Evolutionary conservation across 1,140 invertebrate species (phyloP).

Genomic region (Macrotrachela quadricornifera): DNA sequence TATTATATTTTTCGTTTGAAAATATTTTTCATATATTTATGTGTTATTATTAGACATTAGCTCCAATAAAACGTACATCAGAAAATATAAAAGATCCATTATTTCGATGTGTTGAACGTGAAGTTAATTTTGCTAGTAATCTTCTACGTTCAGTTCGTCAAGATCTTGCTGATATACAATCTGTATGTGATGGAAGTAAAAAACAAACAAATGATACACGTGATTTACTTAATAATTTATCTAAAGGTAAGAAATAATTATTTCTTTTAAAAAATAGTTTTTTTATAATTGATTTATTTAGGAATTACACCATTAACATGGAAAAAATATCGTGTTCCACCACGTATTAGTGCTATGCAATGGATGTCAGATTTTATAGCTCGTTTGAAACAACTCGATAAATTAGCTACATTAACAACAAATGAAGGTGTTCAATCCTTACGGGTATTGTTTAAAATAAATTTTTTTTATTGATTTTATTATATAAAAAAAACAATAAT

Average conservation of each 20-base stretch:
- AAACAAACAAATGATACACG: slow-evolving; percentile 97
- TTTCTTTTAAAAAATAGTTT: background rate
- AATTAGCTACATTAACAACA: slow-evolving; percentile 32
- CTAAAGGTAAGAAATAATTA: slow-evolving; percentile 43
- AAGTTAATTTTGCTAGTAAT: slow-evolving; percentile 68
- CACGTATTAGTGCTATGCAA: slow-evolving; percentile 81
- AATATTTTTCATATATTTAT: too few relatives aligned
- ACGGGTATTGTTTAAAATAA: background rate
- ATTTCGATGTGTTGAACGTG: slow-evolving; percentile 92
- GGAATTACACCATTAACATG: slow-evolving; percentile 60
- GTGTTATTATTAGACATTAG: slow-evolving; percentile 44
- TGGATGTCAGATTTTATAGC: slow-evolving; percentile 96
- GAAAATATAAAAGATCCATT: slow-evolving; percentile 56
- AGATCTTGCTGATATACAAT: slow-evolving; percentile 69
- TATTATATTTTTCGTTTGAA: too few relatives aligned
- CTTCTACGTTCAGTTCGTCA: slow-evolving; percentile 69
- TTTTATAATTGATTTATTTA: slow-evolving; percentile 10
- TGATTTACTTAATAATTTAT: slow-evolving; percentile 69
- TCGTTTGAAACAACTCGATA: slow-evolving; percentile 66
- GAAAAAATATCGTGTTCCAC: slow-evolving; percentile 76
- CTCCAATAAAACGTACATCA: slow-evolving; percentile 23
- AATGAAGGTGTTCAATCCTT: slow-evolving; percentile 2
- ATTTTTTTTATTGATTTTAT: too few relatives aligned
- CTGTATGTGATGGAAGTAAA: slow-evolving; percentile 59
- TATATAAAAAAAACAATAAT: slow-evolving; percentile 35